Conservation (phyloP, 2,888 invertebrate species). For the Dicranocentrus wangi region DNA sequence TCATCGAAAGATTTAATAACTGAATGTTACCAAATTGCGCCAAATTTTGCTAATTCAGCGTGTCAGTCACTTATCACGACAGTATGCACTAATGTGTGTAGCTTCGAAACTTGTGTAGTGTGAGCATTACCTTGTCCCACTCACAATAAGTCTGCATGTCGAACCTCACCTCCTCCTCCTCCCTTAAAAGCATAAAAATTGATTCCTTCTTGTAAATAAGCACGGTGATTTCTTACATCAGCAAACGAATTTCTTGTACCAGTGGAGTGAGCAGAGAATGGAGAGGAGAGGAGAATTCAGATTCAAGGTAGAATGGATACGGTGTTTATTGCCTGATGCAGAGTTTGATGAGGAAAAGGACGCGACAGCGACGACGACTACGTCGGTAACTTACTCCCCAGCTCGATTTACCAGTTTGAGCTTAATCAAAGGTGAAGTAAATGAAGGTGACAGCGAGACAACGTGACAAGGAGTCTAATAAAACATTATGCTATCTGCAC, state of each 20-base stretch:
- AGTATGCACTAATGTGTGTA: background rate
- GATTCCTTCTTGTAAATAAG: conserved; percentile 51
- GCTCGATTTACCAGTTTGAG: conserved; percentile 36
- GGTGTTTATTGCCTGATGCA: no score
- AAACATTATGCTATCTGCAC: background rate
- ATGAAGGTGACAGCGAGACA: conserved; percentile 32
- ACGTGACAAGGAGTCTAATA: background rate
- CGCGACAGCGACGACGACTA: background rate
- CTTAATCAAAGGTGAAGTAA: conserved; percentile 38
- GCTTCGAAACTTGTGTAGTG: background rate
- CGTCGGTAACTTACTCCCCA: conserved; percentile 10
- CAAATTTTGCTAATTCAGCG: background rate
- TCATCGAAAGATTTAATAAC: no score
- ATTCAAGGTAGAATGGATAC: conserved; percentile 40
- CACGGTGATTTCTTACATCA: conserved; percentile 17
- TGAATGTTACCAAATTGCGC: background rate
- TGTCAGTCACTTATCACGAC: background rate
- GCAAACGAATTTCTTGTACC: no score
- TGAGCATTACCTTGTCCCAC: conserved; percentile 10
- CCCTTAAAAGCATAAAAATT: conserved; percentile 54
- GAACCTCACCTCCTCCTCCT: conserved; percentile 40
- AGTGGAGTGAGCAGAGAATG: no score
- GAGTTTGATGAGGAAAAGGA: conserved; percentile 1
- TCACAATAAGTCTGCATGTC: background rate
- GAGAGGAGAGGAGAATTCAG: conserved; percentile 22